Base-by-base conservation (phyloP, 2,888 invertebrate genomes). In the Glyphotaelius pellucidus region DNA sequence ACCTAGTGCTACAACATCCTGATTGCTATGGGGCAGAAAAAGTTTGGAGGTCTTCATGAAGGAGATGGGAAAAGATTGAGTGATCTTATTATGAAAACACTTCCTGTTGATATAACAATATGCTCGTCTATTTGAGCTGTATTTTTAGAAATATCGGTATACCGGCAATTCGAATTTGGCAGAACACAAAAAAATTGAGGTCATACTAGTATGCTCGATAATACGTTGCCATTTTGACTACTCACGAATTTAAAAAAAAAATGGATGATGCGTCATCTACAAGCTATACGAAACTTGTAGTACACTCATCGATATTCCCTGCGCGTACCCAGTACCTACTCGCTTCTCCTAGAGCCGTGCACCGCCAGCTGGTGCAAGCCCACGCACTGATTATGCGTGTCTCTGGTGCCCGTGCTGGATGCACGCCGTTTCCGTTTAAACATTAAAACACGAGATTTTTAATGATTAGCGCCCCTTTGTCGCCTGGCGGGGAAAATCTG, bases 391-490 rank as follows among this genome's bases (percentile, higher is more conserved):
- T 90, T 90, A 30, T 83, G 81, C 67, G 83, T 14, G n/a, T 86
- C 86, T 86, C 86, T 42, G 86, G 85, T 85, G 67, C 67, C n/a
- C 25, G 67, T 67, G 67, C 67, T 67, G 47, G 86, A 47, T 42
- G 42, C 38, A 38, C 38, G 35, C 30, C n/a, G 42, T 38, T 86
- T 86, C 42, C 86, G 86, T 35, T 86, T 30, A 86, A 86, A 86
- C 35, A 47, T 35, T 86, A 47, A 86, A 86, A 86, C 25, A 47
- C 90, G 83, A 81, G 84, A 90, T 90, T 90, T n/a, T 90, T 84
- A 90, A 90, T 90, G 83, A 90, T 90, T 90, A 90, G 90, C 90
- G 90, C 84, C 14, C 83, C 86, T 86, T 67, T 67, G 67, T 67
- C 42, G 86, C 42, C 86, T 30, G 35, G 30, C 38, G 42, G 31